Base-by-base conservation (phyloP, 2,888 invertebrate genomes). In the Acleris laterana region DNA sequence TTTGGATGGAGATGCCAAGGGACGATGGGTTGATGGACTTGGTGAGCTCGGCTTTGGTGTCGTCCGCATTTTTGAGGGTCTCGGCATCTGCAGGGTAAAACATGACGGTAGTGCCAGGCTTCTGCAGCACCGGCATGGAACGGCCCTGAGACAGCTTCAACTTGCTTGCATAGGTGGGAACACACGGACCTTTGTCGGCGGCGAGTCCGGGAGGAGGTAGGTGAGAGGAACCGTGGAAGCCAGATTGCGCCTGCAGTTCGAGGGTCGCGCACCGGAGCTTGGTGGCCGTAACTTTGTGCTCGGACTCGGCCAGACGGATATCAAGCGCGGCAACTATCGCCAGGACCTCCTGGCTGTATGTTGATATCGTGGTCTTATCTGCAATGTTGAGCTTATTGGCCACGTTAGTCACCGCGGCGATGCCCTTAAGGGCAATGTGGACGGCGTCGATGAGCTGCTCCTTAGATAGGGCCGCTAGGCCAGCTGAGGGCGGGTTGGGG, bases 21-120 rank as follows among this genome's bases (percentile, higher is more conserved):
- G 38, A 6, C n/a, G 0, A n/a, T 51, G 0, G 71, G 7, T 66
- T 25, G 0, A 75, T 19, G 0, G 65, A n/a, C 11, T 55, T 53
- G 0, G 70, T 57, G 0, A 75, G 22, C 0, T 11, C 58, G 0
- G 50, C 17, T 13, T 70, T 71, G 0, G 74, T 72, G 0, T 70
- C 72, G 0, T 73, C 71, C 0, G 72, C 42, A 0, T 32, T 2
- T 3, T 63, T 68, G 1, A 68, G 50, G 0, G 11, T 11, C 0
- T 50, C 63, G 0, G 25, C 5, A 1, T 5, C 0, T 5, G 46
- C 1, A 0, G 72, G 71, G 62, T 74, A 74, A 1, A 74, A 62
- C 0, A 67, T 7, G 0, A 74, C 48, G 0, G 70, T 57, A 0
- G 70, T 69, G 1, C 69, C 71, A 20, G 20, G 42, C 2, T 49